These are phyloP conservation scores for Pangasius sanitwongsei DNA, from an alignment of 2,797 vertebrate genomes.

Conservation along the genomic window DNA sequence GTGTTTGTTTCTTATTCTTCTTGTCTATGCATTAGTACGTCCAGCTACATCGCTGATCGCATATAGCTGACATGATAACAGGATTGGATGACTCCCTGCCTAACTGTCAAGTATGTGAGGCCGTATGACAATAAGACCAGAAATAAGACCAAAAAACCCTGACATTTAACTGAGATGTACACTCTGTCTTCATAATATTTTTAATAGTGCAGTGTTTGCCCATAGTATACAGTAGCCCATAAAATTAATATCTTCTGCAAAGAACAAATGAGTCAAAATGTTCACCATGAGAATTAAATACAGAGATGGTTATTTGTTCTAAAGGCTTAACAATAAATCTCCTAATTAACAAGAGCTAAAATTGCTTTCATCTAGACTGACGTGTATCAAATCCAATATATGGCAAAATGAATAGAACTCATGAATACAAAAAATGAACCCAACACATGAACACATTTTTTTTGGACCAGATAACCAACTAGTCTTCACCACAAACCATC, in stretches of 20 bases:
- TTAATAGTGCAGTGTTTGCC: background rate
- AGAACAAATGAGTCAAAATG: background rate
- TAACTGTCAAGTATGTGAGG: background rate
- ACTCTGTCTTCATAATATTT: background rate
- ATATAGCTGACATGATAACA: background rate
- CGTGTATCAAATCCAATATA: background rate
- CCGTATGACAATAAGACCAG: background rate
- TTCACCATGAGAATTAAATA: background rate
- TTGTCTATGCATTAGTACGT: background rate
- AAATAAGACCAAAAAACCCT: background rate
- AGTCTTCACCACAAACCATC: background rate
- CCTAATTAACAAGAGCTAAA: background rate
- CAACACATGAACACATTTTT: background rate
- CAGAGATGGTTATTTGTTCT: background rate
- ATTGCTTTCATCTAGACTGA: background rate
- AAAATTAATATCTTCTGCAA: background rate
- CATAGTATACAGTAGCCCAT: background rate
- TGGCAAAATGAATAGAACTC: background rate
- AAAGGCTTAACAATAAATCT: background rate
- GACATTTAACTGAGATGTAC: background rate
- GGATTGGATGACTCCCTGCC: background rate
- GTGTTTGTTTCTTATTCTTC: background rate
- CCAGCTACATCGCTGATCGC: background rate
- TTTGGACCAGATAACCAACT: background rate
- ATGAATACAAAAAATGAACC: background rate